Evolutionary conservation across 2,888 invertebrate genomes (phyloP).

Genomic region (Troides helena): DNA sequence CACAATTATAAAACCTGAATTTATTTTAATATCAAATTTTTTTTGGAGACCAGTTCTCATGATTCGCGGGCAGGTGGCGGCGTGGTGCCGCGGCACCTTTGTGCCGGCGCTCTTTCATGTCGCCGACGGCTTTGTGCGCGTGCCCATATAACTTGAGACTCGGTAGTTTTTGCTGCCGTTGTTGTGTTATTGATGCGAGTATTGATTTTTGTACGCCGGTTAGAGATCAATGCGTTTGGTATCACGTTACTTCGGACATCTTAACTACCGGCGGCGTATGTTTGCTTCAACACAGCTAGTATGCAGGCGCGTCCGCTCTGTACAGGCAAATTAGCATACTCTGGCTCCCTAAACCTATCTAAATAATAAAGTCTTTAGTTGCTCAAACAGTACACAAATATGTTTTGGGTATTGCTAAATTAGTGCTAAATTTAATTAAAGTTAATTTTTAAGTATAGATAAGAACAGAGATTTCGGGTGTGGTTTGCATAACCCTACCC

Average conservation of each 20-base stretch:
- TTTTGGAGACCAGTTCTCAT: constrained; percentile 67
- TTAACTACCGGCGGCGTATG: constrained; percentile 16
- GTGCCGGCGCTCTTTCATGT: constrained; percentile 57
- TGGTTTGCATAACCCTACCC: too few relatives aligned
- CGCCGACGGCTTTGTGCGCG: constrained; percentile 70
- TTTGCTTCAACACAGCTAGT: background rate
- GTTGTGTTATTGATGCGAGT: constrained; percentile 53
- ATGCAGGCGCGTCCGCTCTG: background rate
- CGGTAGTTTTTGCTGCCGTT: constrained; percentile 56
- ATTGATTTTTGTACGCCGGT: constrained; percentile 57
- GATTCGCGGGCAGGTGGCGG: constrained; percentile 76
- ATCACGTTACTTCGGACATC: constrained; percentile 33
- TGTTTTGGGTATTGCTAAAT: too few relatives aligned
- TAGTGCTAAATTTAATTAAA: too few relatives aligned
- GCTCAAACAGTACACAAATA: too few relatives aligned
- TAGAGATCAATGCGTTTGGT: constrained; percentile 49
- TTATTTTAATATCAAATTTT: constrained; percentile 32
- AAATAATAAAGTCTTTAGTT: too few relatives aligned
- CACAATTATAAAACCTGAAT: constrained; percentile 22
- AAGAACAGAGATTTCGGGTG: too few relatives aligned
- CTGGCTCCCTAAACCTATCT: too few relatives aligned
- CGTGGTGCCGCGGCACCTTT: constrained; percentile 67
- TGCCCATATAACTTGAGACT: constrained; percentile 52
- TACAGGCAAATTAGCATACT: too few relatives aligned
- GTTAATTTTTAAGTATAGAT: too few relatives aligned